These are phyloP conservation scores for Macrosiphum euphorbiae DNA, from an alignment of 2,888 invertebrate genomes.

Conservation along the genomic window DNA sequence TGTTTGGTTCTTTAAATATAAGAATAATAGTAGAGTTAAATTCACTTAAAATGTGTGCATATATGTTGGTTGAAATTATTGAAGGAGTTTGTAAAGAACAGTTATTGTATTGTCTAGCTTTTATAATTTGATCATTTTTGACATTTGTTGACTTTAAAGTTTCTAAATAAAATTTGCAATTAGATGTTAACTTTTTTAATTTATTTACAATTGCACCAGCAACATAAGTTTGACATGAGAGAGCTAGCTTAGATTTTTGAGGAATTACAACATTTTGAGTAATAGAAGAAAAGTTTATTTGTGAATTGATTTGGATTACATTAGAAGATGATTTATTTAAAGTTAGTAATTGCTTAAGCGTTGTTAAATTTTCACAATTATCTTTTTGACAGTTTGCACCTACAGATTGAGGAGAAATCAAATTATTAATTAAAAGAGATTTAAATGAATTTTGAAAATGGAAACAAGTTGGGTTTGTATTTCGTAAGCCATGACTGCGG, in stretches of 20 bases:
- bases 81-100: neutral
- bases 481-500: constrained; percentile 14
- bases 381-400: constrained; percentile 26
- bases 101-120: neutral
- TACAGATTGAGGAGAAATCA: constrained; percentile 4
- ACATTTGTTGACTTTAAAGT: neutral
- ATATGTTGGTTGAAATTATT: neutral
- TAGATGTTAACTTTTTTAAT: neutral
- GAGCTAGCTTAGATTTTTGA: too few relatives aligned
- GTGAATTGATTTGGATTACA: too few relatives aligned
- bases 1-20: neutral
- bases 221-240: too few relatives aligned
- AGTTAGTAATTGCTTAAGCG: too few relatives aligned
- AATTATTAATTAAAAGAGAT: constrained; percentile 6
- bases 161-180: constrained; percentile 15
- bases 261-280: too few relatives aligned
- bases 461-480: constrained; percentile 3
- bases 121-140: constrained; percentile 10
- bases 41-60: neutral
- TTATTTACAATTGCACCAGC: constrained; percentile 11
- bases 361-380: neutral
- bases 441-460: constrained; percentile 18
- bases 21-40: neutral
- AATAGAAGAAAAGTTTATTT: too few relatives aligned
- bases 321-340: too few relatives aligned